Evolutionary conservation across 2,888 invertebrate species (phyloP), one percentile per base, ranked within the genome.

Genomic region (Polietes domitor): DNA sequence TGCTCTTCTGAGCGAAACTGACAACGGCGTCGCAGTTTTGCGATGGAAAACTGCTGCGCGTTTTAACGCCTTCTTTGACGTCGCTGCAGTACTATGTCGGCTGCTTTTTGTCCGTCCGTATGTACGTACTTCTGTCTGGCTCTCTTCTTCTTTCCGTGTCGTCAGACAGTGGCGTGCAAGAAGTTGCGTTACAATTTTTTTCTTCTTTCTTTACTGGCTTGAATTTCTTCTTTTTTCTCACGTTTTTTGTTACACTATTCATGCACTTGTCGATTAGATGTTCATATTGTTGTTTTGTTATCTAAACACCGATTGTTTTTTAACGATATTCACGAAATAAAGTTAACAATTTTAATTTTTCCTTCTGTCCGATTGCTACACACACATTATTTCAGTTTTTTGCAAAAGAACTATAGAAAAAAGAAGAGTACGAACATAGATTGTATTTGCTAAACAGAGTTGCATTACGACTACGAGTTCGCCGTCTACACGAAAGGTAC

Each of bases 321-420:
- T 26, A 47, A 5, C 24, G 1, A 12, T 41, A 41, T 15, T n/a
- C n/a, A 50, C 6, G 32, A 43, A 28, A 3, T 19, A 71, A 75
- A 53, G 28, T 72, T 55, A 47, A 21, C 61, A 58, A 75, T 32
- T 76, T 84, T 53, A 78, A 70, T 21, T 65, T 41, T 75, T 71
- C 73, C 79, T 82, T 82, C 73, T 47, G 41, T 61, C 74, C 10
- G 72, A 85, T 75, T 83, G 78, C 86, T 85, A 85, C 85, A 80
- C 83, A 83, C 84, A 84, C 79, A 83, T 84, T 6, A 6, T 32
- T 80, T 82, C 81, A 80, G 81, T 63, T 76, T 79, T 85, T 82
- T 79, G 83, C 82, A 85, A 83, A 82, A 82, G 80, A 83, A 86
- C 84, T 80, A 82, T 43, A 82, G 80, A 86, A 77, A 32, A 82